Percentiles rank a stretch among this genome's conserved stretches.
Evolutionary conservation across 2,888 invertebrate species (phyloP).

Genomic region (Baronia brevicornis): DNA sequence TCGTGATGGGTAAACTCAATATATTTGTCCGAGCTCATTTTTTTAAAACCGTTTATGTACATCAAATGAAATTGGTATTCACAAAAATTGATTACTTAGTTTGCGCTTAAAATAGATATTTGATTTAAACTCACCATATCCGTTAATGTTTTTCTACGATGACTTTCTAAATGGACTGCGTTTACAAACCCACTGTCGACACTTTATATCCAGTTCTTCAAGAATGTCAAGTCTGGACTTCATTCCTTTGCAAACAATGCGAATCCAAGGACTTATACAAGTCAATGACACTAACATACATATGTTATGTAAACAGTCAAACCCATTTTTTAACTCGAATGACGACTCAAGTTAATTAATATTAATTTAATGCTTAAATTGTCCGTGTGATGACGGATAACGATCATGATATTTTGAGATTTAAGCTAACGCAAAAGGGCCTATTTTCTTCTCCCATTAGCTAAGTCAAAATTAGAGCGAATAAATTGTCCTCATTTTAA

Average conservation of each 20-base stretch:
- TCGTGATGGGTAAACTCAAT: too few relatives aligned
- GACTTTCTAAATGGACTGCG: conserved; percentile 48
- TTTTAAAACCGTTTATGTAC: too few relatives aligned
- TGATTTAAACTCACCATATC: conserved; percentile 50
- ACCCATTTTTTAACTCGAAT: conserved; percentile 9
- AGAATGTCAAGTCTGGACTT: conserved; percentile 67
- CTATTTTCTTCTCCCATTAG: too few relatives aligned
- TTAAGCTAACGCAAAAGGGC: neutral
- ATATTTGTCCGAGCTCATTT: too few relatives aligned
- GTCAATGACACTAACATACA: conserved; percentile 47
- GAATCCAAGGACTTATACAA: conserved; percentile 42
- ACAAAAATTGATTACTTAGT: too few relatives aligned
- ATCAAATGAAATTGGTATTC: too few relatives aligned
- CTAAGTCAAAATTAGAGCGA: too few relatives aligned
- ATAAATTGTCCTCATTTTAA: too few relatives aligned
- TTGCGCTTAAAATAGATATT: neutral
- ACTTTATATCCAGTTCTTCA: conserved; percentile 67
- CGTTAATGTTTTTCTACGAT: conserved; percentile 45
- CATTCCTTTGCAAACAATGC: conserved; percentile 59
- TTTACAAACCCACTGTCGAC: conserved; percentile 44
- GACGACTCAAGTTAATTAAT: conserved; percentile 13
- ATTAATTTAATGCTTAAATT: conserved; percentile 9
- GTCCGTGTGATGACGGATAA: too few relatives aligned
- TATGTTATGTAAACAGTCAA: conserved; percentile 24
- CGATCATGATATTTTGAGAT: too few relatives aligned